Evolutionary conservation across 1,140 invertebrate species (phyloP), one percentile per base, ranked within the genome.

Genomic region (Glomeris maerens): DNA sequence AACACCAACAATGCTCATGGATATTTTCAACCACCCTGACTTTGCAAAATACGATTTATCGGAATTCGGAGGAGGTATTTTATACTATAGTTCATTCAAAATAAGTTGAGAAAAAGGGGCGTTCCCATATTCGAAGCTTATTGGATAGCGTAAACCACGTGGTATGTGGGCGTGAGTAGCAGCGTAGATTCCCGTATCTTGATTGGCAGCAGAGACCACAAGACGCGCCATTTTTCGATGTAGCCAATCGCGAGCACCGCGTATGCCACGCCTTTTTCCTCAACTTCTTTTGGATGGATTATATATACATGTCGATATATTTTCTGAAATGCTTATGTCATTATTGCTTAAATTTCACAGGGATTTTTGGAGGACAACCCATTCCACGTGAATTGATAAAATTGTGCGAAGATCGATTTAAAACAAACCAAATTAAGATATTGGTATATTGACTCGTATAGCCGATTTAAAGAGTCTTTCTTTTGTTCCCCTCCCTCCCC

Each of bases 1-100:
- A 13, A 96, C 93, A 0, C 94, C 94, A 2, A 97, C 93, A 0
- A 98, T 98, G 92, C 91, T 84, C 64, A 81, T 95, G 47, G 89
- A 96, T 64, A 72, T 89, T 47, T 58, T 90, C 29, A 68, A 71
- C 46, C 64, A 64, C 28, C 65, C 64, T 1, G 52, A 65, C 1
- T 64, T 68, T 46, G 42, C 58, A 14, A 55, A 59, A n/a, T 65
- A 59, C 51, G 62, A 75, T 52, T 28, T 74, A 14, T 59, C 59
- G 5, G 63, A 62, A 0, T 51, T 76, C 31, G 59, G 74, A 47
- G 69, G 77, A 41, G 83, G 78, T 10, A 52, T 47, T 10, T 36
- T n/a, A n/a, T n/a, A n/a, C n/a, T n/a, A n/a, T n/a, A n/a, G n/a
- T n/a, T n/a, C n/a, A n/a, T n/a, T n/a, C n/a, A n/a, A n/a, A n/a